Evolutionary conservation across 2,888 invertebrate genomes (phyloP).

Genomic region (Scotopteryx bipunctaria): DNA sequence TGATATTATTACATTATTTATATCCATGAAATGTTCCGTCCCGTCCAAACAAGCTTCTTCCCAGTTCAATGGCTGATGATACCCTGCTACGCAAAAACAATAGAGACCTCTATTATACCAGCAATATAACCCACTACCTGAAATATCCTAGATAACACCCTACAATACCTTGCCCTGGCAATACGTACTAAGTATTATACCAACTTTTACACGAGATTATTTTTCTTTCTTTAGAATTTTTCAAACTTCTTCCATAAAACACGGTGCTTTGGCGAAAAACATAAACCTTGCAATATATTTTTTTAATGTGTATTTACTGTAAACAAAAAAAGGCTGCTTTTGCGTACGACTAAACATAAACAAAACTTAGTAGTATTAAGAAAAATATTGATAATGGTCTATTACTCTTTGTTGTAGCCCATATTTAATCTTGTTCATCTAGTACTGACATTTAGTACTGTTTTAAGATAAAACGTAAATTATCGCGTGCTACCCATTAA

Average conservation of each 20-base stretch:
- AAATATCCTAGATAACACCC: constrained; percentile 22
- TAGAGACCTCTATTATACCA: constrained; percentile 17
- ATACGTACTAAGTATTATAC: constrained; percentile 11
- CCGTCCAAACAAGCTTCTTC: constrained; percentile 8
- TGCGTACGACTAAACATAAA: too few species aligned
- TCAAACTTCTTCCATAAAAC: constrained; percentile 19
- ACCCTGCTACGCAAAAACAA: constrained; percentile 26
- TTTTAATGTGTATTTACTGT: constrained; percentile 3
- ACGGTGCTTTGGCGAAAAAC: constrained; percentile 10
- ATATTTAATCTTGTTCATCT: too few species aligned
- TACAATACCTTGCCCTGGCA: constrained; percentile 6
- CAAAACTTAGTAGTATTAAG: too few species aligned
- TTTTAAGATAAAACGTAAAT: background rate
- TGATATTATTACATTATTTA: constrained; percentile 5
- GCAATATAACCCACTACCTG: constrained; percentile 21
- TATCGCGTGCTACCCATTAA: constrained; percentile 1
- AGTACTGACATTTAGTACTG: background rate
- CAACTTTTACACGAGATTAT: constrained; percentile 21
- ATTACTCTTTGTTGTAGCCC: too few species aligned
- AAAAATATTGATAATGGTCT: too few species aligned
- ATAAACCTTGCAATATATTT: constrained; percentile 6
- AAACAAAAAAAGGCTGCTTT: background rate
- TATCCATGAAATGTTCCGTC: constrained; percentile 10
- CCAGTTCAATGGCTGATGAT: constrained; percentile 23
- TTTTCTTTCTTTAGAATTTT: constrained; percentile 6